A percentile compares a stretch with the other conserved stretches of the same genome.
phyloP scores from a whole-genome alignment of 2,797 vertebrate genomes.

The Euthynnus affinis region DNA sequence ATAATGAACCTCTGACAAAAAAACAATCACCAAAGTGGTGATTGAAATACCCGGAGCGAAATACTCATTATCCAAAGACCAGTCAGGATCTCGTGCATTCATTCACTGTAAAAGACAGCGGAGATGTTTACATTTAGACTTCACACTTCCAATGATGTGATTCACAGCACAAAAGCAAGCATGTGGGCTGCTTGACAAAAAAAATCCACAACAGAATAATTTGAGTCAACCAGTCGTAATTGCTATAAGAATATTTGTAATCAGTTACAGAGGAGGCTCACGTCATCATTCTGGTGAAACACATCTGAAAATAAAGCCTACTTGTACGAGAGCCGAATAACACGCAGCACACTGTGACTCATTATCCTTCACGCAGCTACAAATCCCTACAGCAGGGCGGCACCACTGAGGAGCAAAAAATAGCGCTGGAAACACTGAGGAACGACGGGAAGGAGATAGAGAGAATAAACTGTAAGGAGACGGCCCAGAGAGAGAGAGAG shows the following conservation, averaged over 20 bases:
- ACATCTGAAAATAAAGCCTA: background rate
- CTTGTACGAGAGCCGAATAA: background rate
- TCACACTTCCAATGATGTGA: slow-evolving; percentile 24
- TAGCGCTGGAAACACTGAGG: slow-evolving; percentile 2
- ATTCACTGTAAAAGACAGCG: slow-evolving; percentile 14
- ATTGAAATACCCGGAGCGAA: slow-evolving; percentile 1
- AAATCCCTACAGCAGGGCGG: slow-evolving; percentile 35
- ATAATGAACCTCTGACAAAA: slow-evolving; percentile 20
- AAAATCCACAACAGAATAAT: slow-evolving; percentile 20
- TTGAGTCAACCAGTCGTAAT: background rate
- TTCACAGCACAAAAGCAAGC: slow-evolving; percentile 26
- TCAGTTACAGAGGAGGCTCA: slow-evolving; percentile 11
- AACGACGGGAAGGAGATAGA: background rate
- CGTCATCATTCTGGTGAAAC: slow-evolving; percentile 4
- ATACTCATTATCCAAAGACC: slow-evolving; percentile 26
- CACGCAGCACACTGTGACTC: background rate
- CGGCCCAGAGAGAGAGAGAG: background rate
- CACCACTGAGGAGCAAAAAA: background rate
- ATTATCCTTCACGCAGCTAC: slow-evolving; percentile 1
- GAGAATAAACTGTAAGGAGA: slow-evolving; percentile 7
- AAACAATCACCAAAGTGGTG: background rate
- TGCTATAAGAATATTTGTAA: slow-evolving; percentile 6
- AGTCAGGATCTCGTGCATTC: background rate
- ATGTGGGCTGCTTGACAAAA: slow-evolving; percentile 13
- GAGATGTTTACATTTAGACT: slow-evolving; percentile 38